Evolutionary conservation across 2,797 vertebrate species (phyloP).

Genomic region (Cossypha caffra): DNA sequence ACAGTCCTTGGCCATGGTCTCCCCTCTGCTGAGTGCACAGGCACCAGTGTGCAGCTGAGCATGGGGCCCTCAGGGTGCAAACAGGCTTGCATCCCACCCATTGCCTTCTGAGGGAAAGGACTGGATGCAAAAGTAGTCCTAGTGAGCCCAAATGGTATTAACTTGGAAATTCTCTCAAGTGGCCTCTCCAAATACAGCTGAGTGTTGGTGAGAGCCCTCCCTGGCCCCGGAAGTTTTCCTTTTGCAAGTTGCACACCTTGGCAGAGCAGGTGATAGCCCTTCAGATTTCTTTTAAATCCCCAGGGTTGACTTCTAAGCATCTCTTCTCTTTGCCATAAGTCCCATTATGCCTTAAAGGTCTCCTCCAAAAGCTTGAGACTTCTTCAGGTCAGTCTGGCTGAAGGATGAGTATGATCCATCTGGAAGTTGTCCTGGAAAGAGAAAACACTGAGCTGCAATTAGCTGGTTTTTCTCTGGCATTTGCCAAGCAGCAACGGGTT

Average conservation of each 20-base stretch:
- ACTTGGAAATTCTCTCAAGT: not conserved
- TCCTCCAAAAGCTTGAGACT: not conserved
- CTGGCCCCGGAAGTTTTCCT: not conserved
- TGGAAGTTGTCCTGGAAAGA: not conserved
- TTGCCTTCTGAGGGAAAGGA: not conserved
- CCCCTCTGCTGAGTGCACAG: not conserved
- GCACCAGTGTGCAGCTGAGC: not conserved
- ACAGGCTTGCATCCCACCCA: fast-evolving
- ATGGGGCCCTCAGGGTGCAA: not conserved
- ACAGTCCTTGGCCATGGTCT: not conserved
- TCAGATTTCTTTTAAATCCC: not conserved
- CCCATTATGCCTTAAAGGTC: not conserved
- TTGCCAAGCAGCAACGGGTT: not conserved
- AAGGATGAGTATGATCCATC: not conserved
- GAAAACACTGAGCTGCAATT: not conserved
- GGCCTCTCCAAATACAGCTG: not conserved
- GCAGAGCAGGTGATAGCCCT: not conserved
- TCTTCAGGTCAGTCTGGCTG: not conserved
- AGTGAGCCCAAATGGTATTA: not conserved
- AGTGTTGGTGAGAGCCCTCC: not conserved
- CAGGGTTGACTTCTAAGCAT: not conserved
- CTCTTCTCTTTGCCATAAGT: not conserved
- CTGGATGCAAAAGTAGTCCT: not conserved
- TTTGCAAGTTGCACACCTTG: not conserved
- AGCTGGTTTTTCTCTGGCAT: not conserved